Evolutionary conservation across 2,797 vertebrate species (phyloP), one percentile per base, ranked within the genome.

Genomic region (Remorina albescens): DNA sequence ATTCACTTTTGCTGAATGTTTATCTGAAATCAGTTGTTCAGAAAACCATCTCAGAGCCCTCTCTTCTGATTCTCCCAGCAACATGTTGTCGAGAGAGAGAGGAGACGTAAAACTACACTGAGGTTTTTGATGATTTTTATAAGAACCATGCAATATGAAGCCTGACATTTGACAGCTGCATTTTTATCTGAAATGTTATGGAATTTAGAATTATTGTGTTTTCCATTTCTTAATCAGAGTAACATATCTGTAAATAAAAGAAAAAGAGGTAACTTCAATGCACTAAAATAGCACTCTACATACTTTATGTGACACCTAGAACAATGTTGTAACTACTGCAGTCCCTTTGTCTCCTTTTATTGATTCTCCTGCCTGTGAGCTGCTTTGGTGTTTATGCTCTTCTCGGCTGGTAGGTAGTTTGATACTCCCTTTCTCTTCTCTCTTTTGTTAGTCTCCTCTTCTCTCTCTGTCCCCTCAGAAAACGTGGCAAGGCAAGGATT

Each of bases 401-500:
- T 67, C 30, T 67, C 55, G 61, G 61, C 57, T 61, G 49, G 28
- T 57, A 21, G 19, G 71, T 13, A 46, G 53, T 12, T 59, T 41
- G 18, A 60, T 53, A 12, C 51, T 41, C 39, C 55, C 13, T 30
- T 55, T 59, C 56, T 46, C 51, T 23, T 49, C 49, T 72, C 13
- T 60, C 32, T 9, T 23, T 26, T 44, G 23, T 30, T n/a, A 47
- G 55, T 18, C 50, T 42, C 34, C 67, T 62, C 54, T 57, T 79
- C 65, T 59, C 10, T 70, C 51, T 58, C 53, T 65, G n/a, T n/a
- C n/a, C n/a, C n/a, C 78, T 82, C 70, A 71, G 74, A 25, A 54
- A 6, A 62, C 37, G 32, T 36, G 23, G 64, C 59, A 82, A 82
- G 61, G 53, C 36, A 41, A 47, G 73, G 74, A 86, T 84, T 72